Base-by-base conservation (phyloP, 2,113 vertebrate species). In the Salvelinus sp. region DNA sequence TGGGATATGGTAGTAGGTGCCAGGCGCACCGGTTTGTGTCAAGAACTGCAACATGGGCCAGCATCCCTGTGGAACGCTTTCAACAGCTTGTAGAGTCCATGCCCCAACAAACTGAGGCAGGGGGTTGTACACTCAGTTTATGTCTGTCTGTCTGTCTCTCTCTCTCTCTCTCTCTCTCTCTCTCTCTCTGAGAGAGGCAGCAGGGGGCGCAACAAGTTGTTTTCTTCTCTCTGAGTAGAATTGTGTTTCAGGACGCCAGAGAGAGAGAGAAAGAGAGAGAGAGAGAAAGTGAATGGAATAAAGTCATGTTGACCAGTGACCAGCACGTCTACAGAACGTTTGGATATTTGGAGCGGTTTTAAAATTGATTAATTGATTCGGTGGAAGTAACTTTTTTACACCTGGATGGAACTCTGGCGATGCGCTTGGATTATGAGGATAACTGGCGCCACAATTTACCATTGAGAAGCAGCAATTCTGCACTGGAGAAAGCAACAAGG, bases 191-290 rank as follows among this genome's bases (percentile, higher is more conserved):
- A 68, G 1, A 79, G 48, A 44, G 38, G 38, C 38, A 44, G 69
- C 81, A 87, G 88, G 82, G 89, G 88, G 86, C 83, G 90, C 88
- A 83, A 70, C 75, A 62, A 62, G 23, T 10, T 44, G 38, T 44
- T 62, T 28, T 71, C 67, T 18, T 76, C 48, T 22, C 50, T 44
- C 38, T 44, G 9, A 82, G 80, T 84, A 75, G 82, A 81, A 81
- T 50, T 20, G 67, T 30, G 12, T 33, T 50, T 20, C 77, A 30
- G 25, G 60, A 74, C 16, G 38, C 54, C 25, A 25, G 30, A 6
- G 30, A 1, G 30, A 33, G 6, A 38, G 6, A 38, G 33, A 7
- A 6, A 6, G 33, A 6, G 33, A 1, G 30, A 1, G 30, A 33
- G 30, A 1, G 30, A 44, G 9, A 44, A 0, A 70, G 20, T 27